phyloP scores from a whole-genome alignment of 2,797 vertebrate genomes.

The Morus bassanus region DNA sequence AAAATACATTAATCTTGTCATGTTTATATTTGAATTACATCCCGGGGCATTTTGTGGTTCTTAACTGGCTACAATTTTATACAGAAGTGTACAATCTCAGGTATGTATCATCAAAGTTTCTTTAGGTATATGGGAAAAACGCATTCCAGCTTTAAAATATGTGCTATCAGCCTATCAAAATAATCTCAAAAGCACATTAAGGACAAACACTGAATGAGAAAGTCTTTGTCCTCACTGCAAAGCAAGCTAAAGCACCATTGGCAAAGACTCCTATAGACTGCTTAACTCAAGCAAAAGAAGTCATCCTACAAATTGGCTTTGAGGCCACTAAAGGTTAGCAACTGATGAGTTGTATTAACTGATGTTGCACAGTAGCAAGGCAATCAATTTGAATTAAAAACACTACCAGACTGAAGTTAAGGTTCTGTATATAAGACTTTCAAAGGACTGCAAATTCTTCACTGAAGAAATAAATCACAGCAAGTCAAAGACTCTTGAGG shows the following conservation, averaged over 20 bases:
- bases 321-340: background rate
- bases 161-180: background rate
- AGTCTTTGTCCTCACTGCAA: background rate
- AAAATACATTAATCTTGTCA: background rate
- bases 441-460: background rate
- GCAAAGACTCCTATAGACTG: background rate
- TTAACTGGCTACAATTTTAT: background rate
- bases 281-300: background rate
- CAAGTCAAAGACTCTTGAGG: background rate
- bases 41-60: background rate
- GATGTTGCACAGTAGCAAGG: background rate
- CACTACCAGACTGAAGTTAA: background rate
- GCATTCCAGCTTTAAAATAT: background rate
- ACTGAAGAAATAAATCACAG: background rate
- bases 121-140: background rate
- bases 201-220: background rate
- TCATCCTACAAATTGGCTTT: background rate
- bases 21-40: background rate
- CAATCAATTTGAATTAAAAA: background rate
- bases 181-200: background rate
- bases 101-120: background rate
- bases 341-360: background rate
- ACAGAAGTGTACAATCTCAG: background rate
- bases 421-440: background rate
- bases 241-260: background rate